Conservation (phyloP, 2,888 invertebrate genomes). For the Allophyes oxyacanthae region DNA sequence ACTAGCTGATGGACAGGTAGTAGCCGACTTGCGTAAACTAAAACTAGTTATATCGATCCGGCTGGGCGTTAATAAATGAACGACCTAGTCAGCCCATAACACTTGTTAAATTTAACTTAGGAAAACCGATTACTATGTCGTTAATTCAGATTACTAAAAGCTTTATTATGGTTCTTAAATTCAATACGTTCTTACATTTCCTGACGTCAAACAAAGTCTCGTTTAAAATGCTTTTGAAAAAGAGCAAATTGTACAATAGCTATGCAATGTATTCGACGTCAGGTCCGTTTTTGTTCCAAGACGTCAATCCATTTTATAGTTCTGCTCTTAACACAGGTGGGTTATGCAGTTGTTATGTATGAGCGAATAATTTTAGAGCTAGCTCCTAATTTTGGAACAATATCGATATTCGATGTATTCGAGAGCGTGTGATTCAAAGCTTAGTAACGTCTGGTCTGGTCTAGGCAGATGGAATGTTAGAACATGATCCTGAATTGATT, state of each 20-base stretch:
- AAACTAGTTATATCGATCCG: no score
- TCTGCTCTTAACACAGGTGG: conserved; percentile 40
- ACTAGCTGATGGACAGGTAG: not conserved
- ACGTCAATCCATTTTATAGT: conserved; percentile 43
- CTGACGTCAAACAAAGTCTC: conserved; percentile 14
- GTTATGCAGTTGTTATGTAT: conserved; percentile 31
- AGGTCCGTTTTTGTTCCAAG: conserved; percentile 9
- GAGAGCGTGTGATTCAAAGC: conserved; percentile 50
- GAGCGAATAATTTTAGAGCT: conserved; percentile 42
- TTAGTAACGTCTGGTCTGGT: conserved; percentile 35
- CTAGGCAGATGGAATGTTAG: conserved; percentile 29
- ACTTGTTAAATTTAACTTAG: conserved; percentile 4
- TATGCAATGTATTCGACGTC: conserved; percentile 6
- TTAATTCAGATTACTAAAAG: conserved; percentile 7
- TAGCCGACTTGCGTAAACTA: not conserved
- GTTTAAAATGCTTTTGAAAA: conserved; percentile 2
- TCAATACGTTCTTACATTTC: conserved; percentile 5
- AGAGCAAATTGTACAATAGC: not conserved
- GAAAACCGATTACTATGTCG: conserved; percentile 10
- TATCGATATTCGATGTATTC: conserved; percentile 41
- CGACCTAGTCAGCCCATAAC: not conserved
- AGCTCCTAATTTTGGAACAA: conserved; percentile 52
- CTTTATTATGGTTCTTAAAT: conserved; percentile 32
- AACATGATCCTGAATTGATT: conserved; percentile 28
- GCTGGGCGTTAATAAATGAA: no score